phyloP scores from a whole-genome alignment of 2,113 vertebrate species.

The Aphyosemion australe region DNA sequence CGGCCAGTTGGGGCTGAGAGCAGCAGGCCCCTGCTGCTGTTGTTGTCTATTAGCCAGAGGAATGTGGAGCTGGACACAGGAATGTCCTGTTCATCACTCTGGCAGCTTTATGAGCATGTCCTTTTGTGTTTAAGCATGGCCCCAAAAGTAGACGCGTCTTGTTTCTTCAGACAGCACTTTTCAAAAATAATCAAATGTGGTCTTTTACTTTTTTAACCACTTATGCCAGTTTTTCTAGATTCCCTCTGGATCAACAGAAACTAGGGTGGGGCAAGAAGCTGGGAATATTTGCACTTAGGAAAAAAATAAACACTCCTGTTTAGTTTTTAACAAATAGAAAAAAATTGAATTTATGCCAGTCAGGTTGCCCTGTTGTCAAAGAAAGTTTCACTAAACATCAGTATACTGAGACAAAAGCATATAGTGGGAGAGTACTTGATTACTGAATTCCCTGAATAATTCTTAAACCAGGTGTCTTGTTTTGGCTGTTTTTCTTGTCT shows the following conservation, averaged over 20 bases:
- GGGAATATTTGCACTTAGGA: constrained; percentile 13
- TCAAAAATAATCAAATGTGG: not conserved
- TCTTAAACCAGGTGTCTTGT: too few relatives aligned
- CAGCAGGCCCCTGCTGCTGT: constrained; percentile 61
- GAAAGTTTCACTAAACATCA: constrained; percentile 6
- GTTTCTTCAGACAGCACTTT: not conserved
- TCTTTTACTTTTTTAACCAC: not conserved
- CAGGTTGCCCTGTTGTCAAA: not conserved
- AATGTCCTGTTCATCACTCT: constrained; percentile 72
- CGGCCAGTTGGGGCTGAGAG: constrained; percentile 21
- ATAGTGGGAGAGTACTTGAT: too few relatives aligned
- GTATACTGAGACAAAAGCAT: not conserved
- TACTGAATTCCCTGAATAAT: too few relatives aligned
- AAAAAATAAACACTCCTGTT: not conserved
- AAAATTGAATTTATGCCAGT: constrained; percentile 9
- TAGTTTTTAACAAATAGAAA: constrained; percentile 5
- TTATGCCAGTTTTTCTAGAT: constrained; percentile 34
- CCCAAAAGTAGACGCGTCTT: constrained; percentile 38
- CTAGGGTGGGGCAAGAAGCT: constrained; percentile 58
- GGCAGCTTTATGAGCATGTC: constrained; percentile 72
- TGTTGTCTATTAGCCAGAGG: constrained; percentile 73
- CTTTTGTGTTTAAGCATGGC: constrained; percentile 64
- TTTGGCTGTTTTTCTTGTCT: too few relatives aligned
- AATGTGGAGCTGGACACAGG: constrained; percentile 70
- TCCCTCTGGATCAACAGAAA: constrained; percentile 41